phyloP scores from a whole-genome alignment of 2,113 vertebrate species.

The Heterotis niloticus region DNA sequence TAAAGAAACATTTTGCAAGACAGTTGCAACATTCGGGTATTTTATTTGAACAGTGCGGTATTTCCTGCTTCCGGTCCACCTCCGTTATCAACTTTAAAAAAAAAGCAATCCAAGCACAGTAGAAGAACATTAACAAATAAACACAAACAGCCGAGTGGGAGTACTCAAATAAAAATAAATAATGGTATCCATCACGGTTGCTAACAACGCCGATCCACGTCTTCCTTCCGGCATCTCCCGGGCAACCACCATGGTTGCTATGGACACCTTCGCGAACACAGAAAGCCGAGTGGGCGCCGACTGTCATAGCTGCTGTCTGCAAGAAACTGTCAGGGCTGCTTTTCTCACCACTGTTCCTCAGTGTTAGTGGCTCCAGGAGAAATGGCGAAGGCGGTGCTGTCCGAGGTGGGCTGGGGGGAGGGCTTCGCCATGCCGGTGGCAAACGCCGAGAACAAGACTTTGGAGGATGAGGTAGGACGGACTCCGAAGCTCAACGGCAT shows the following conservation, averaged over 20 bases:
- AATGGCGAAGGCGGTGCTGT: constrained; percentile 55
- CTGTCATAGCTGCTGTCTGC: not conserved
- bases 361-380: not conserved
- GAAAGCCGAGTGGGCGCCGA: constrained; percentile 43
- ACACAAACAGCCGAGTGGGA: too few species aligned
- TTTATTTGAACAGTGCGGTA: too few species aligned
- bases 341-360: too few species aligned
- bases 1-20: too few species aligned
- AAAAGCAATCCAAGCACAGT: too few species aligned
- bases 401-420: constrained; percentile 72
- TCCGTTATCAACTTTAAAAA: too few species aligned
- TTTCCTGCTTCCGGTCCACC: too few species aligned
- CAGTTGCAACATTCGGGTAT: too few species aligned
- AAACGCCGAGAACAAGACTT: constrained; percentile 70
- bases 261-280: constrained; percentile 25
- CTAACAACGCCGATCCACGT: constrained; percentile 10
- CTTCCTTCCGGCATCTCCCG: constrained; percentile 29
- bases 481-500: too few species aligned
- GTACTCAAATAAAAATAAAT: too few species aligned
- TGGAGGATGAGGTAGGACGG: constrained; percentile 73
- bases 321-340: not conserved
- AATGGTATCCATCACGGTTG: too few species aligned
- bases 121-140: too few species aligned
- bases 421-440: constrained; percentile 74
- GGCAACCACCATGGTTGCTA: constrained; percentile 53